Evolutionary conservation across 2,888 invertebrate genomes (phyloP).

Genomic region (Leptinotarsa juncta): DNA sequence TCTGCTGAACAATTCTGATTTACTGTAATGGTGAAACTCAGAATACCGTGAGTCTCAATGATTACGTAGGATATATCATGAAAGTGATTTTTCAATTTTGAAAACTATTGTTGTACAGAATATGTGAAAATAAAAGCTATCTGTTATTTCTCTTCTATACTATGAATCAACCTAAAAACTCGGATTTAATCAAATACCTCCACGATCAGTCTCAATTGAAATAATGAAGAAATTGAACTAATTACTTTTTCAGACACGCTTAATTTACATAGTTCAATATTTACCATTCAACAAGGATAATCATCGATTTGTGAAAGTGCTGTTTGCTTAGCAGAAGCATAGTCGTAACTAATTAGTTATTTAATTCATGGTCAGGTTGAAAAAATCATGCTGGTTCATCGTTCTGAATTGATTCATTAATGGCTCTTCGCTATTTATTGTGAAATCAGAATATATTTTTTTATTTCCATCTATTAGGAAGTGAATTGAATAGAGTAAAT

Average conservation of each 20-base stretch:
- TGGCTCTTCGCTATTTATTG: background rate
- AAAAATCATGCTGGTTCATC: background rate
- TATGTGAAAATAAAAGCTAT: no score
- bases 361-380: background rate
- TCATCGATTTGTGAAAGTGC: background rate
- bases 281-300: background rate
- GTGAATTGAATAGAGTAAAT: background rate
- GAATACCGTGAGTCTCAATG: no score
- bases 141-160: no score
- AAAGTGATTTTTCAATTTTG: no score
- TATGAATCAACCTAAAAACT: no score
- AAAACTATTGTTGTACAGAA: no score
- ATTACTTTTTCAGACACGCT: background rate
- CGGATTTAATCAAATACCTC: no score
- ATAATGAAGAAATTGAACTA: no score
- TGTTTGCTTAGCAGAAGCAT: background rate
- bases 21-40: no score
- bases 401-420: background rate
- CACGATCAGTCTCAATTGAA: no score
- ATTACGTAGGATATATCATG: no score
- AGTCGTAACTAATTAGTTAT: background rate
- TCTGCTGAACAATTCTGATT: no score
- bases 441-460: background rate
- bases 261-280: background rate
- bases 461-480: background rate